Evolutionary conservation across 2,888 invertebrate species (phyloP), one percentile per base, ranked within the genome.

Genomic region (Zygothrica quintamaculata): DNA sequence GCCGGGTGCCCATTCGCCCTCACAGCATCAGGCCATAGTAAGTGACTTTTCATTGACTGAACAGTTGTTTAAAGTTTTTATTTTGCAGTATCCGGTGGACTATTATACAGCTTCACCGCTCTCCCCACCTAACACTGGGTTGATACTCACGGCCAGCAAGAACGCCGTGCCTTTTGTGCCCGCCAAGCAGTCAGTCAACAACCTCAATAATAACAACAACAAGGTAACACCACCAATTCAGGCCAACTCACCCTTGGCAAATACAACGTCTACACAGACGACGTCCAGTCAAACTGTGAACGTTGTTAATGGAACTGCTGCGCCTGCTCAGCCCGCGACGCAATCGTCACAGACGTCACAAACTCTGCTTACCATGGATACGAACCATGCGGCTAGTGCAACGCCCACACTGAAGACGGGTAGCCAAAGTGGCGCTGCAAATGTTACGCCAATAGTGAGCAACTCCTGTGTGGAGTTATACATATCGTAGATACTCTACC

Each of bases 1-100:
- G 53, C 93, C 93, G 1, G 88, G 84, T 18, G 93, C 94, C 16
- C 90, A 90, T 57, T 89, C 90, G 18, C 88, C 88, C 0, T 87
- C 90, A 8, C 89, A 84, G 37, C 88, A 88, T 62, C 88, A 87
- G 65, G 82, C 90, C 22, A 59, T 90, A 87, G 90, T 90, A 57
- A 77, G 81, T 75, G 18, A 48, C 3, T 3, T 22, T 6, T 9
- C 26, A n/a, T 7, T 22, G 18, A 22, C 18, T 22, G 11, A 16
- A 8, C 16, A 12, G 25, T n/a, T 22, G 9, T 13, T 13, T 18
- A 13, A n/a, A 5, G 9, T 26, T 15, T 13, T 12, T 1, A 15
- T 26, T n/a, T 62, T 55, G n/a, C 65, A 90, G 90, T 90, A 89
- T 67, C 88, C 90, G 11, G 62, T 90, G 65, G 90, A 90, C 65